These are phyloP conservation scores for Drosophila pullipes DNA, from an alignment of 2,888 invertebrate genomes.

Conservation along the genomic window DNA sequence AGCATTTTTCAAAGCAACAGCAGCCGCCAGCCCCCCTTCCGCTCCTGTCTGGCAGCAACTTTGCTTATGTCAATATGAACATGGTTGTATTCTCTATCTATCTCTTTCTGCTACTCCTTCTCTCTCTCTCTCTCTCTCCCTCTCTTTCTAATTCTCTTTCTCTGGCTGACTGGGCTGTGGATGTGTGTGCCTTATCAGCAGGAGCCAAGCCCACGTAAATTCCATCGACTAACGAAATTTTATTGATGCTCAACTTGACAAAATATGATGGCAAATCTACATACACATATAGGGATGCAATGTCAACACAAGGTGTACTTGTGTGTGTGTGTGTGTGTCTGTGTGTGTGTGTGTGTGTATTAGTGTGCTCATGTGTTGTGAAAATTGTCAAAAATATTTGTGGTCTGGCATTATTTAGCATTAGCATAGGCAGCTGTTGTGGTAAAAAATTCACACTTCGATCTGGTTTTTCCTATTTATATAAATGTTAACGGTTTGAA, in stretches of 20 bases:
- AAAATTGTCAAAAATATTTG: constrained; percentile 48
- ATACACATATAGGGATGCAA: constrained; percentile 14
- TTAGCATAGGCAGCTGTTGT: constrained; percentile 7
- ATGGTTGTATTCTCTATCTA: constrained; percentile 23
- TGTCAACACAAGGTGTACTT: constrained; percentile 14
- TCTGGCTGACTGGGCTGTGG: not conserved
- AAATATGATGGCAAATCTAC: constrained; percentile 52
- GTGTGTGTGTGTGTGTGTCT: not conserved
- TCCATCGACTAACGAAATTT: constrained; percentile 50
- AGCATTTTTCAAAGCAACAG: constrained; percentile 40
- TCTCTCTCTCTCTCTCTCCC: not conserved
- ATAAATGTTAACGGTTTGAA: not conserved
- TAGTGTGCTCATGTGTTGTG: constrained; percentile 10
- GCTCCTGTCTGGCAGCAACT: constrained; percentile 42
- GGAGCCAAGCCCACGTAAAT: constrained; percentile 58
- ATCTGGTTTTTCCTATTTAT: not conserved
- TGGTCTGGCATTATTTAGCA: constrained; percentile 24
- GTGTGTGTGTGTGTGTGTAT: constrained; percentile 1
- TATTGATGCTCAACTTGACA: constrained; percentile 58
- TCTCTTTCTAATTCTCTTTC: not conserved
- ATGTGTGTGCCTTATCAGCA: constrained; percentile 62
- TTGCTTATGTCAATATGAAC: constrained; percentile 66
- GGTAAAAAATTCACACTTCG: not conserved
- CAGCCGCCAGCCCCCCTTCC: not conserved
- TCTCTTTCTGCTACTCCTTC: not conserved